Evolutionary conservation across 2,888 invertebrate species (phyloP).

Genomic region (Ametastegia equiseti): DNA sequence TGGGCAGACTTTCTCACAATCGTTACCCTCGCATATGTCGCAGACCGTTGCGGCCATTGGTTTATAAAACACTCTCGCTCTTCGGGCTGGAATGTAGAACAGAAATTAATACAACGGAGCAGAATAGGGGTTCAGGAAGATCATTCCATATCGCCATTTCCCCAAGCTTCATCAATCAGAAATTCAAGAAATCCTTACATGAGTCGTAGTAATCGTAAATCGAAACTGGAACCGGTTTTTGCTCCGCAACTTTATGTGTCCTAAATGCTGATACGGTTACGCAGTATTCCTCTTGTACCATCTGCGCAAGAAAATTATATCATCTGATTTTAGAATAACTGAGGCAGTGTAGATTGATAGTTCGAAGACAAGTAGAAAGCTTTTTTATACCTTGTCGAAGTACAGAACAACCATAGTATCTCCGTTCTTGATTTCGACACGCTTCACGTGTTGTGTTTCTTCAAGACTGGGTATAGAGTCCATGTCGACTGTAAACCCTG

Average conservation of each 20-base stretch:
- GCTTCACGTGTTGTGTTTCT: slow-evolving; percentile 80
- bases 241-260: slow-evolving; percentile 90
- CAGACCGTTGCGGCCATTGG: slow-evolving; percentile 85
- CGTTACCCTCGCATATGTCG: slow-evolving; percentile 88
- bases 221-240: slow-evolving; percentile 90
- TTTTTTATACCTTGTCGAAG: slow-evolving; percentile 82
- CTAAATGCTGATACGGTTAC: slow-evolving; percentile 90
- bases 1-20: slow-evolving; percentile 78
- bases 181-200: slow-evolving; percentile 84
- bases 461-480: slow-evolving; percentile 83
- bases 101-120: neutral
- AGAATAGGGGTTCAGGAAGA: too few species aligned
- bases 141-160: too few species aligned
- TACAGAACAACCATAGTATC: slow-evolving; percentile 84
- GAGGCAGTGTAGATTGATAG: too few species aligned
- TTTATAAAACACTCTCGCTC: slow-evolving; percentile 90
- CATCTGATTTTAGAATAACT: too few species aligned
- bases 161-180: too few species aligned
- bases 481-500: slow-evolving; percentile 91
- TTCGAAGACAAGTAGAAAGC: too few species aligned
- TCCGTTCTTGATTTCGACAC: slow-evolving; percentile 84
- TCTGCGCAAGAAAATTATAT: slow-evolving; percentile 71
- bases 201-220: slow-evolving; percentile 95
- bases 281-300: slow-evolving; percentile 83
- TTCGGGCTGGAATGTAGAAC: slow-evolving; percentile 80